phyloP scores from a whole-genome alignment of 2,797 vertebrate species.

The Lithobates sylvaticus region DNA sequence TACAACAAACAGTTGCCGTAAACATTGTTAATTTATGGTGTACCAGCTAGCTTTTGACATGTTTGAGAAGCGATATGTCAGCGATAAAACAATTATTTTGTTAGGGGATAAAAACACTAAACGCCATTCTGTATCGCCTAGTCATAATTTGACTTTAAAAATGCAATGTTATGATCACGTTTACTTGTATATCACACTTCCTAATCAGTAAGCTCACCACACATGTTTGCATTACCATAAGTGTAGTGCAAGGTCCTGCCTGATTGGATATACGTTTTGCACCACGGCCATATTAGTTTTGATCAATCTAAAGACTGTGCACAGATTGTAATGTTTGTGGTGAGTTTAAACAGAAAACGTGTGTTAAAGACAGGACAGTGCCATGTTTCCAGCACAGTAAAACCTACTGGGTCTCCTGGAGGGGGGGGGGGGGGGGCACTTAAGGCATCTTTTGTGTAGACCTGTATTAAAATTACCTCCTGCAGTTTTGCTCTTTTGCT shows the following conservation, averaged over 20 bases:
- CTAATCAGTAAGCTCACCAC: neutral
- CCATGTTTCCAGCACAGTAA: neutral
- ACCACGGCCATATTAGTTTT: too few relatives aligned
- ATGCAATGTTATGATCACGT: neutral
- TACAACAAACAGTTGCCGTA: neutral
- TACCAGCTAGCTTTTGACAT: constrained; percentile 13
- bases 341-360: too few relatives aligned
- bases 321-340: too few relatives aligned
- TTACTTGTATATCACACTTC: constrained; percentile 5
- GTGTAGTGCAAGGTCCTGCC: too few relatives aligned
- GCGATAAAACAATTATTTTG: neutral
- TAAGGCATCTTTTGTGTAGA: neutral
- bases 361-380: too few relatives aligned
- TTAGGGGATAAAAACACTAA: neutral
- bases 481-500: neutral
- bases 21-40: neutral
- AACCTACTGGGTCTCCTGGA: too few relatives aligned
- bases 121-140: neutral
- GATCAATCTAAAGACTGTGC: too few relatives aligned
- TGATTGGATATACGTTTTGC: too few relatives aligned
- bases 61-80: neutral
- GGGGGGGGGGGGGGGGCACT: too few relatives aligned
- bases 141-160: neutral
- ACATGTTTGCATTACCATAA: neutral
- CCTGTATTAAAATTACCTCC: too few relatives aligned